Percentiles rank a stretch among this genome's conserved stretches.
These are phyloP conservation scores for Musca domestica DNA, from an alignment of 1,140 invertebrate species.

Conservation along the genomic window DNA sequence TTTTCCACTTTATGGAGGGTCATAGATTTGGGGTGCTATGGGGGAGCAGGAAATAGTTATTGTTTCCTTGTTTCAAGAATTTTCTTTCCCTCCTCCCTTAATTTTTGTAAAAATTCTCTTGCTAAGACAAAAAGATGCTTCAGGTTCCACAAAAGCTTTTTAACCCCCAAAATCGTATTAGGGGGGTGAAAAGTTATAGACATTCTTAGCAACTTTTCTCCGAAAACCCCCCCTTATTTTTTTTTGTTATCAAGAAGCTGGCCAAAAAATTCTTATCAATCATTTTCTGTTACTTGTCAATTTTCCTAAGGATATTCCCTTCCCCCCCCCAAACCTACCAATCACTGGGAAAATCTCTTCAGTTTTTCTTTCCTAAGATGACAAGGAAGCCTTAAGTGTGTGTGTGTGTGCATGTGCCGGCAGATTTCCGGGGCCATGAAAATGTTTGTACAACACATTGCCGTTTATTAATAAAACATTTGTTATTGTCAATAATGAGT, in stretches of 20 bases:
- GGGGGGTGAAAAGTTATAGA: neutral
- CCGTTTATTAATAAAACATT: conserved; percentile 19
- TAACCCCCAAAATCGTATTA: neutral
- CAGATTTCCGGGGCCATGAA: too few species aligned
- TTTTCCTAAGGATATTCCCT: neutral
- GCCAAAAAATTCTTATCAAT: neutral
- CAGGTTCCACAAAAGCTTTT: too few species aligned
- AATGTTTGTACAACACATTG: conserved; percentile 13
- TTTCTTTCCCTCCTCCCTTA: neutral
- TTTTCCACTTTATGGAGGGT: too few species aligned
- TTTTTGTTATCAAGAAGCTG: neutral
- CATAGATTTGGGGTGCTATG: too few species aligned
- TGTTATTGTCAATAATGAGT: conserved; percentile 18
- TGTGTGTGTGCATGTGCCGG: too few species aligned
- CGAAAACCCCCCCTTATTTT: neutral
- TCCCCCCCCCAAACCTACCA: neutral
- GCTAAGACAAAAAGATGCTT: too few species aligned
- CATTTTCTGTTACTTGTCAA: neutral
- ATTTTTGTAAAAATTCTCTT: neutral
- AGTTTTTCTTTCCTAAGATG: too few species aligned
- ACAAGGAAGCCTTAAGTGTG: too few species aligned
- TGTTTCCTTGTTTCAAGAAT: conserved; percentile 7
- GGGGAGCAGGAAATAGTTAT: neutral
- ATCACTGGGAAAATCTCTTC: too few species aligned
- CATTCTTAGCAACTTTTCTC: neutral